phyloP scores from a whole-genome alignment of 1,140 invertebrate genomes.

The Saccostrea cuccullata region DNA sequence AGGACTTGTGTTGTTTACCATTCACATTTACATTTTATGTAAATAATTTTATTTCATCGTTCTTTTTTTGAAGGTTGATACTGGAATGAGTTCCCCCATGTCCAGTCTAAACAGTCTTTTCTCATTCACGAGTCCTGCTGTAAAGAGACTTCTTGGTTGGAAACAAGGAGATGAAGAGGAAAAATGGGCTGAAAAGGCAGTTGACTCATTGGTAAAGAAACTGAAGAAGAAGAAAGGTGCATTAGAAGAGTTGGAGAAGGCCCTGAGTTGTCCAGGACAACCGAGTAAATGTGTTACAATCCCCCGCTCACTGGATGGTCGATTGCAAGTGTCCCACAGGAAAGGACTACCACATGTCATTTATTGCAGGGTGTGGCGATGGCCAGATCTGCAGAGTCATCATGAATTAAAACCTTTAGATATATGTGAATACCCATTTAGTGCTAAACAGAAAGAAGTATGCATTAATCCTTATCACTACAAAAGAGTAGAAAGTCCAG shows the following conservation, averaged over 20 bases:
- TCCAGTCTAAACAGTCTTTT: slow-evolving; percentile 93
- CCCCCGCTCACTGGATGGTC: slow-evolving; percentile 95
- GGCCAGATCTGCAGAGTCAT: slow-evolving; percentile 98
- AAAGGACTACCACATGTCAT: slow-evolving; percentile 99
- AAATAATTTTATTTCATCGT: background rate
- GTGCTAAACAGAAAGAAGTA: slow-evolving; percentile 96
- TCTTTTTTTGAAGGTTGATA: background rate
- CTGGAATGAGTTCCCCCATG: slow-evolving; percentile 73
- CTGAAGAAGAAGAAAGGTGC: slow-evolving; percentile 96
- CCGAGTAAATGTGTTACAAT: slow-evolving; percentile 99
- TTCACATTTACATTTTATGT: background rate
- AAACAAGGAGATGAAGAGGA: slow-evolving; percentile 98
- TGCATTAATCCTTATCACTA: slow-evolving; percentile 99
- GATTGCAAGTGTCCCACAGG: slow-evolving; percentile 93
- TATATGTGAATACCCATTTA: slow-evolving; percentile 94
- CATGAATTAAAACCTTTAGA: slow-evolving; percentile 97
- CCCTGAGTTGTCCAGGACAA: slow-evolving; percentile 94
- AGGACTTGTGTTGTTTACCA: too few species aligned
- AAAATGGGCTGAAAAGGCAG: slow-evolving; percentile 99
- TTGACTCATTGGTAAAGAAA: slow-evolving; percentile 98
- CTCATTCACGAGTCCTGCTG: slow-evolving; percentile 96
- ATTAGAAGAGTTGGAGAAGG: slow-evolving; percentile 97
- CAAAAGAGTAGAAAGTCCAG: slow-evolving; percentile 83
- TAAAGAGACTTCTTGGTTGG: slow-evolving; percentile 98
- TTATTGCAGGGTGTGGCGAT: slow-evolving; percentile 98